Conservation (phyloP, 53 echinoderm and acorn worm species). For the Holothuria leucospilota region DNA sequence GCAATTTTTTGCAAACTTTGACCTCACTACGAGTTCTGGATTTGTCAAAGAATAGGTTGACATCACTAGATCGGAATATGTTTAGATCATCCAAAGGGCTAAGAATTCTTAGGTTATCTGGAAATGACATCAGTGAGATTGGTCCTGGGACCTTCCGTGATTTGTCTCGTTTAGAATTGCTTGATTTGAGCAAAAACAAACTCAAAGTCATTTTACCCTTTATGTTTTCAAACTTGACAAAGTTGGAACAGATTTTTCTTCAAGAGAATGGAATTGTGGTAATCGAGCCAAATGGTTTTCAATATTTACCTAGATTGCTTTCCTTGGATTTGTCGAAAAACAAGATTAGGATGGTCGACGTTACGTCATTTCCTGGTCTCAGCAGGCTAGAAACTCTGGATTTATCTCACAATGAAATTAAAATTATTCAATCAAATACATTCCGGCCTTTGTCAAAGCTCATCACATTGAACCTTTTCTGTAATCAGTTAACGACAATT, state of each 20-base stretch:
- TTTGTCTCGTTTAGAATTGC: not conserved
- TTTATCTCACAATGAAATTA: slow-evolving; percentile 18
- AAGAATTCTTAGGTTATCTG: not conserved
- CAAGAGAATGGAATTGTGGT: not conserved
- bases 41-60: not conserved
- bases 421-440: slow-evolving; percentile 1
- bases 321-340: slow-evolving; percentile 21
- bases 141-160: not conserved
- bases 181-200: slow-evolving; percentile 3
- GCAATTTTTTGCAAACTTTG: not conserved
- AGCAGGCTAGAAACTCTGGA: not conserved
- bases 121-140: not conserved
- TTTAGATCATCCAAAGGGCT: not conserved
- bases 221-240: slow-evolving; percentile 1
- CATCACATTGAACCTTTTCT: slow-evolving; percentile 1
- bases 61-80: not conserved
- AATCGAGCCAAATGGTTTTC: not conserved
- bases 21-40: slow-evolving; percentile 7
- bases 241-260: slow-evolving; percentile 14
- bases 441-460: not conserved
- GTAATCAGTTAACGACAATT: slow-evolving; percentile 6
- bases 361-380: not conserved
- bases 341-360: not conserved
- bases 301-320: not conserved
- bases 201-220: not conserved